Evolutionary conservation across 2,888 invertebrate species (phyloP).

Genomic region (Xylota sylvarum): DNA sequence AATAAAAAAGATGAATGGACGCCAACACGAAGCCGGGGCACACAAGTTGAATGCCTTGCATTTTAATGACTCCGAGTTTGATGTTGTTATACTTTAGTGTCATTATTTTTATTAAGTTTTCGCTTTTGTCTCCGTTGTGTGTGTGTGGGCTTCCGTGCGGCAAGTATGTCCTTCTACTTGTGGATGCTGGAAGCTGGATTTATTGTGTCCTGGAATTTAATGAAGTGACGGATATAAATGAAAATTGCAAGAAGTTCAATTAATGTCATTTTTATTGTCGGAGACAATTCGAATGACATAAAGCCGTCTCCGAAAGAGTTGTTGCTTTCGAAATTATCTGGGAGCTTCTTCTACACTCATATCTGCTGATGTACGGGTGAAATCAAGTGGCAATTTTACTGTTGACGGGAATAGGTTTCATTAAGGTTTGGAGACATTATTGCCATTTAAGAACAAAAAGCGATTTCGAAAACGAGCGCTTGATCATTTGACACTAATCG

Average conservation of each 20-base stretch:
- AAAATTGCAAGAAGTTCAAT: conserved; percentile 6
- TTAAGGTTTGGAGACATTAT: too few species aligned
- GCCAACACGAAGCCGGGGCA: conserved; percentile 53
- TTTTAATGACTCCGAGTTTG: conserved; percentile 63
- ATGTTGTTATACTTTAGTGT: conserved; percentile 59
- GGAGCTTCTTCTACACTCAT: too few species aligned
- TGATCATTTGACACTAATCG: too few species aligned
- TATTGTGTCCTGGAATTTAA: conserved; percentile 33
- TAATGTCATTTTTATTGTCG: conserved; percentile 43
- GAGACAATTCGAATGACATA: background rate
- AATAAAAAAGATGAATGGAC: conserved; percentile 58
- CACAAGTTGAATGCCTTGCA: conserved; percentile 73
- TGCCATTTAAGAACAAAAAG: too few species aligned
- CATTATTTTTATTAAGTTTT: conserved; percentile 62
- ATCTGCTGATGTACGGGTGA: too few species aligned
- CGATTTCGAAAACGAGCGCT: too few species aligned
- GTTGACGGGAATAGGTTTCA: too few species aligned
- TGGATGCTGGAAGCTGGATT: background rate
- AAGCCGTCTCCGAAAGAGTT: too few species aligned
- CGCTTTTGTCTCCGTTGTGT: conserved; percentile 3
- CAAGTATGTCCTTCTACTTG: conserved; percentile 38
- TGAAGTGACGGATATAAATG: conserved; percentile 35
- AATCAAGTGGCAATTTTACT: too few species aligned
- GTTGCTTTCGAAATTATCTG: too few species aligned
- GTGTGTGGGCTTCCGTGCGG: conserved; percentile 1